A percentile compares a stretch with the other conserved stretches of the same genome.
These are phyloP conservation scores for Myathropa florea DNA, from an alignment of 2,888 invertebrate species.

Conservation along the genomic window DNA sequence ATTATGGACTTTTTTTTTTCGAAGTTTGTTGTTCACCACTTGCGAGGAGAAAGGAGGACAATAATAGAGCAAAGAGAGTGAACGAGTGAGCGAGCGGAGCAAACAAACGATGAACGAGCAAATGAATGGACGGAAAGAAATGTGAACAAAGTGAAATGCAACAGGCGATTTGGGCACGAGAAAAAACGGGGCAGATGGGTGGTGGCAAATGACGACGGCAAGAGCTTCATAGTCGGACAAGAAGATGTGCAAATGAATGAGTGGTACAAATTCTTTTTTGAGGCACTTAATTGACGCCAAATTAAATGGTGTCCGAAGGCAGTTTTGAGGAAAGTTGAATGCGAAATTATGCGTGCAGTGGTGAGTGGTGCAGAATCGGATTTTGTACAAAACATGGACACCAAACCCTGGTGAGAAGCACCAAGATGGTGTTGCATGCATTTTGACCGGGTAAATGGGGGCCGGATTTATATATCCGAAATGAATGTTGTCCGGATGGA, in stretches of 20 bases:
- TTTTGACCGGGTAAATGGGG: too few species aligned
- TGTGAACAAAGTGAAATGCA: conserved; percentile 55
- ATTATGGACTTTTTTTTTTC: background rate
- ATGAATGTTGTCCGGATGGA: too few species aligned
- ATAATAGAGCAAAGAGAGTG: background rate
- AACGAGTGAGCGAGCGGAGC: conserved; percentile 30
- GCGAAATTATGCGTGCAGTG: too few species aligned
- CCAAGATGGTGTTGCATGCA: too few species aligned
- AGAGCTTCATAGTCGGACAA: background rate
- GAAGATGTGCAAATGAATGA: background rate
- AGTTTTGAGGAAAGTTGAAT: too few species aligned
- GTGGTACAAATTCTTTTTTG: too few species aligned
- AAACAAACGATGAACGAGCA: background rate
- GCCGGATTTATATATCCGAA: too few species aligned
- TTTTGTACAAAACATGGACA: too few species aligned
- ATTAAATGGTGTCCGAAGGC: too few species aligned
- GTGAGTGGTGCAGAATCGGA: too few species aligned
- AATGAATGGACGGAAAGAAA: conserved; percentile 3
- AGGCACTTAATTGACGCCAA: too few species aligned
- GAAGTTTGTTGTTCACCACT: background rate
- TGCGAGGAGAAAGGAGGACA: background rate
- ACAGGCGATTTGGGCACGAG: conserved; percentile 52
- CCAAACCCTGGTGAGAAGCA: too few species aligned
- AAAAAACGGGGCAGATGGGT: background rate
- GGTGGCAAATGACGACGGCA: conserved; percentile 28